Evolutionary conservation across 2,113 vertebrate genomes (phyloP), one percentile per base, ranked within the genome.

Genomic region (Lates calcarifer): DNA sequence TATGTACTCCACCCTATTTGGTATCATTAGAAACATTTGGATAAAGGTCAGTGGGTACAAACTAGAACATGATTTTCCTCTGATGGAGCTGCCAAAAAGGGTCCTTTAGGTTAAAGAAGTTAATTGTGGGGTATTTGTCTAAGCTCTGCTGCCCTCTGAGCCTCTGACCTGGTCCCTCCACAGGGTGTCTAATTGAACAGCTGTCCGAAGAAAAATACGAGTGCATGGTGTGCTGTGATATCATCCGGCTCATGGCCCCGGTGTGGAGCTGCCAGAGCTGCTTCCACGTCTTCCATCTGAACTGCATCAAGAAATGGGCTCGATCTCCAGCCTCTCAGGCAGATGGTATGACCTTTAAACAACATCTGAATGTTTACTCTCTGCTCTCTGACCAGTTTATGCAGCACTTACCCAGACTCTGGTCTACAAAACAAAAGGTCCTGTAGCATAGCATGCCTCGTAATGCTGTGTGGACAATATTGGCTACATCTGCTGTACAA

Each of bases 221-320:
- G 90, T 99, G 98, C 83, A 99, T 99, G 98, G 98, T 99, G 6
- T 99, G 98, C 92, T 99, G 98, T 76, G 98, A 99, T 3, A 87
- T 97, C 49, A 95, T 99, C 58, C 94, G 97, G 2, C 89, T 96
- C 86, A 96, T 96, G 83, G 97, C 97, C 1, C 96, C 97, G 0
- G 97, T 99, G 72, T 99, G 98, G 98, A 99, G 94, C 90, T 99
- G 98, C 92, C 97, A 97, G 87, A 98, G 97, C 91, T 99, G 98
- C 90, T 99, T 96, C 78, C 98, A 99, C 11, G 98, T 99, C 29
- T 99, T 99, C 90, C 98, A 99, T 84, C 92, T 99, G 67, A 98
- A 96, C 87, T 99, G 98, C 89, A 97, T 99, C 91, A 99, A 99
- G 93, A 99, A 98, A 56, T 99, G 98, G 98, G 98, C 98, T 47